These are phyloP conservation scores for Daktulosphaira vitifoliae DNA, from an alignment of 1,140 invertebrate genomes.

Conservation along the genomic window DNA sequence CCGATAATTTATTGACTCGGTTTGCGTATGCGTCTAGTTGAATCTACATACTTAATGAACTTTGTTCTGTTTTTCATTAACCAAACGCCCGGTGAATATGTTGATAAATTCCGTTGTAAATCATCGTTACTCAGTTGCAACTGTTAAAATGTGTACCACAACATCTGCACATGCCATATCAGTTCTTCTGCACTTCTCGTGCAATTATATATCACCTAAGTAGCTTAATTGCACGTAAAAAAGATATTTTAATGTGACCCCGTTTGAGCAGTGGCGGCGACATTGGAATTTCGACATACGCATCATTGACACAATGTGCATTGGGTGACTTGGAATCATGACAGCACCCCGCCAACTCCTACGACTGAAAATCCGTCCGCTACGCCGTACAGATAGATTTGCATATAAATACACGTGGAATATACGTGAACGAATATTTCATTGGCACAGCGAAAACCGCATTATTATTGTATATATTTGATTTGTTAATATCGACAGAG, in stretches of 20 bases:
- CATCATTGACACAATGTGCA: background rate
- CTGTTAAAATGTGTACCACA: no score
- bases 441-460: no score
- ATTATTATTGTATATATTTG: no score
- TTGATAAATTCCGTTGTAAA: conserved; percentile 17
- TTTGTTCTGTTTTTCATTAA: conserved; percentile 30
- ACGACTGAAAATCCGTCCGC: no score
- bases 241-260: conserved; percentile 11
- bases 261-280: background rate
- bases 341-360: background rate
- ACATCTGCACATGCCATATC: no score
- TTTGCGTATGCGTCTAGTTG: background rate
- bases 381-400: no score
- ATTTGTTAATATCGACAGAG: no score
- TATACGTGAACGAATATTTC: no score
- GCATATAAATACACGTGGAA: no score
- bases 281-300: background rate
- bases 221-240: background rate
- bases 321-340: conserved; percentile 21
- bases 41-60: conserved; percentile 34
- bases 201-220: no score
- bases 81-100: background rate
- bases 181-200: no score
- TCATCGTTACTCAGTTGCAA: conserved; percentile 8
- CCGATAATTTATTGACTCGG: conserved; percentile 21